A percentile compares a stretch with the other conserved stretches of the same genome.
These are phyloP conservation scores for Lichenostomus cassidix DNA, from an alignment of 2,113 vertebrate species.

Conservation along the genomic window DNA sequence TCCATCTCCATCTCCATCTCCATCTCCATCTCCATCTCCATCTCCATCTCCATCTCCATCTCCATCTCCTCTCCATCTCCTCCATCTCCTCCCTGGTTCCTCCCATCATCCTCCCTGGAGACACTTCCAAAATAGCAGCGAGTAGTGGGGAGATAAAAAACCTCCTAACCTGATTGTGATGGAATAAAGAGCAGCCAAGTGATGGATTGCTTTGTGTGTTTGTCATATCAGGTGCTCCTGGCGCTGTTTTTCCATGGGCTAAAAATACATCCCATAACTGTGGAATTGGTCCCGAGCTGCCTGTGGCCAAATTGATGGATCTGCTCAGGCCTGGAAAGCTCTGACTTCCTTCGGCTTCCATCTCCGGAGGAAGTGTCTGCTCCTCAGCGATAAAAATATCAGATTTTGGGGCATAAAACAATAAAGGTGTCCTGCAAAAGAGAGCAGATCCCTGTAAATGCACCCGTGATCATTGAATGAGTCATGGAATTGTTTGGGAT, in stretches of 20 bases:
- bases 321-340: not conserved
- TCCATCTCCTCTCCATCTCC: not conserved
- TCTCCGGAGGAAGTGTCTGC: fast-evolving
- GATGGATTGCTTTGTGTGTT: slow-evolving; percentile 1
- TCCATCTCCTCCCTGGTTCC: not conserved
- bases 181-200: not conserved
- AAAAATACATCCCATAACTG: slow-evolving; percentile 42
- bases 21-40: not conserved
- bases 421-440: not conserved
- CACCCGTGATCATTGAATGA: fast-evolving
- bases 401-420: not conserved
- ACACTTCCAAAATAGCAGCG: not conserved
- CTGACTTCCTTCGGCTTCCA: not conserved
- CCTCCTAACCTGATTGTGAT: not conserved
- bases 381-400: fast-evolving
- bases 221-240: slow-evolving; percentile 7
- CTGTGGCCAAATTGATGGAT: not conserved
- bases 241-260: slow-evolving; percentile 9
- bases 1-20: not conserved
- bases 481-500: not conserved
- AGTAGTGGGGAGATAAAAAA: fast-evolving
- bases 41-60: not conserved
- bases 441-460: not conserved
- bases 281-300: not conserved
- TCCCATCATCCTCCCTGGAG: not conserved